Percentiles rank a stretch among this genome's conserved stretches.
Conservation (phyloP, 1,140 invertebrate genomes). For the Melipona quadrifasciata region DNA sequence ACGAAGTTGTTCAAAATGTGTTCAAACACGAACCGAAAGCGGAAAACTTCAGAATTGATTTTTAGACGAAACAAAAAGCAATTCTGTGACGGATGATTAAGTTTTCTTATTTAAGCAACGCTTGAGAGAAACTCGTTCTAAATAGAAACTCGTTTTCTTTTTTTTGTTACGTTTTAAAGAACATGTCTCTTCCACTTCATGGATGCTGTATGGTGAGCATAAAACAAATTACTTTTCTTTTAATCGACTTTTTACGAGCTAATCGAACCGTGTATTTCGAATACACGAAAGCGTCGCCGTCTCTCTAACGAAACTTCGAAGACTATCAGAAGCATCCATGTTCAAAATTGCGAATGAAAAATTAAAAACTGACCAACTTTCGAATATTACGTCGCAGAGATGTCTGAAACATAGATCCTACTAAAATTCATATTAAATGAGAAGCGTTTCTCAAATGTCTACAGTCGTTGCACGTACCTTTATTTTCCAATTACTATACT, state of each 20-base stretch:
- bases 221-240: conserved; percentile 38
- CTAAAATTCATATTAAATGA: not conserved
- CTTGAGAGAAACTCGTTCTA: conserved; percentile 26
- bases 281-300: too few relatives aligned
- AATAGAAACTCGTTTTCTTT: conserved; percentile 31
- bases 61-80: not conserved
- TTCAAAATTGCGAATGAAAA: not conserved
- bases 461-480: not conserved
- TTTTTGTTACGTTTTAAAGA: conserved; percentile 52
- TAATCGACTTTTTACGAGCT: conserved; percentile 15
- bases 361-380: not conserved
- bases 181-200: conserved; percentile 49
- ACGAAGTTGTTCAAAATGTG: conserved; percentile 37
- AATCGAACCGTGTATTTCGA: not conserved
- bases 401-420: not conserved
- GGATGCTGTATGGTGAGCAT: conserved; percentile 47
- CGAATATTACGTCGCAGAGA: not conserved
- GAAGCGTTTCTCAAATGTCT: not conserved
- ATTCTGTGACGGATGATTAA: conserved; percentile 2
- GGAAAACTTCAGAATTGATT: not conserved
- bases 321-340: conserved; percentile 16
- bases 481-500: not conserved
- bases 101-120: not conserved
- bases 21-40: not conserved
- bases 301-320: not conserved